Base-by-base conservation (phyloP, 2,113 vertebrate genomes). In the Sprattus sprattus region DNA sequence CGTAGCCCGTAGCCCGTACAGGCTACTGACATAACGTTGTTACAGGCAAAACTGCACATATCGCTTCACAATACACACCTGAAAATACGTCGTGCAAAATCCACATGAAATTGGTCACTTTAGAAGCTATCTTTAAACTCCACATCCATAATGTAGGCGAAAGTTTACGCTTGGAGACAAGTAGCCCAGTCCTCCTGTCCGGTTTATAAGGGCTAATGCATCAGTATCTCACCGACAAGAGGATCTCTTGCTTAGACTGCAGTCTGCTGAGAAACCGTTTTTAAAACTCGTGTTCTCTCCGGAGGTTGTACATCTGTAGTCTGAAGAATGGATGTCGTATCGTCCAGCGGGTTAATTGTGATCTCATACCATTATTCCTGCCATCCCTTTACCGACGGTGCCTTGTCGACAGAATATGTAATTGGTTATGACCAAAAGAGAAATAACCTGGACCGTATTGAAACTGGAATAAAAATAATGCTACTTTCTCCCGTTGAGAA, bases 381-480 rank as follows among this genome's bases (percentile, higher is more conserved):
- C 64, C 64, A 67, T 67, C 64, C n/a, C 64, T 67, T 67, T 25
- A 28, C 64, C n/a, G 64, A 67, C n/a, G 64, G n/a, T 67, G 64
- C n/a, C 64, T 67, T 67, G 64, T 67, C 64, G 64, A 67, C 64
- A 67, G 64, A 67, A 67, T 67, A 67, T 67, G 64, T 67, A 67
- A 67, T 67, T 67, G 64, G 64, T 67, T 67, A 67, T 67, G 64
- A 9, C 64, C 64, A 67, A 67, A 28, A 67, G 64, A 67, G 28
- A 67, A 67, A 67, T 67, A 67, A 25, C 64, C 64, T 25, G 8
- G n/a, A 67, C n/a, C 64, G 25, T 28, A 25, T 6, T 28, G 25
- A 67, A 25, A 67, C 64, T 67, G 64, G n/a, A 28, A 67, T 67
- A 25, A 6, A 67, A 67, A 67, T 67, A 6, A 67, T 67, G 64